phyloP scores from a whole-genome alignment of 2,797 vertebrate species.

The Hapalemur alaotrensis region DNA sequence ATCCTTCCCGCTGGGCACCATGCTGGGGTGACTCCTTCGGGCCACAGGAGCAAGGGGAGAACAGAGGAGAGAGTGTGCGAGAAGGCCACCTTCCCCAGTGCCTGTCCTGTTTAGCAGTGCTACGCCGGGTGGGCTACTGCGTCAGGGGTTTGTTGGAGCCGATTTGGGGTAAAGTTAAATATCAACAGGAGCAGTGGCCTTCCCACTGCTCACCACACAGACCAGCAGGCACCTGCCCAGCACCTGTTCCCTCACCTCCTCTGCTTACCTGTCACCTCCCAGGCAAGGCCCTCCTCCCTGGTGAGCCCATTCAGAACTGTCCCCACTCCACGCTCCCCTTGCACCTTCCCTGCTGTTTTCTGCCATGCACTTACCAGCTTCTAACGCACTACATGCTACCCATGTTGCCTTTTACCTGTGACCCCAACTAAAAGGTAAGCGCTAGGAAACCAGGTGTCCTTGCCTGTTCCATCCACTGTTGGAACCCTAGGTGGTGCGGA shows the following conservation, averaged over 20 bases:
- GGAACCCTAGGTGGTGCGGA: not conserved
- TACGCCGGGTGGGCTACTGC: accelerated
- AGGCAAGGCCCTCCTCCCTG: not conserved
- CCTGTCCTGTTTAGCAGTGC: not conserved
- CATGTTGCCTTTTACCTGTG: not conserved
- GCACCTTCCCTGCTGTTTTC: no score
- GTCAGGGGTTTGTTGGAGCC: not conserved
- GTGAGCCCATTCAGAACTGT: not conserved
- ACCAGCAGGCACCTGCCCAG: not conserved
- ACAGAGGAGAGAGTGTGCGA: not conserved
- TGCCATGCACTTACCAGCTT: not conserved
- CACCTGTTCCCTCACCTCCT: not conserved
- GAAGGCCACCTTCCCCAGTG: not conserved
- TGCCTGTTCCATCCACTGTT: not conserved
- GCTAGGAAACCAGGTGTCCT: not conserved
- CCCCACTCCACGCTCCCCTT: accelerated
- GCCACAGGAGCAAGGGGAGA: not conserved
- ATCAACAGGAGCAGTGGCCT: not conserved
- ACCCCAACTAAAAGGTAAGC: not conserved
- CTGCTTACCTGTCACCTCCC: not conserved
- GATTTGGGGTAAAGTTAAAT: not conserved
- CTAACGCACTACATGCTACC: accelerated
- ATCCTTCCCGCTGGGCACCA: not conserved
- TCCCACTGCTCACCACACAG: not conserved
- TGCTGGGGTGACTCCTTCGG: not conserved